phyloP scores from a whole-genome alignment of 2,113 vertebrate species.

The Leptocoma aspasia region DNA sequence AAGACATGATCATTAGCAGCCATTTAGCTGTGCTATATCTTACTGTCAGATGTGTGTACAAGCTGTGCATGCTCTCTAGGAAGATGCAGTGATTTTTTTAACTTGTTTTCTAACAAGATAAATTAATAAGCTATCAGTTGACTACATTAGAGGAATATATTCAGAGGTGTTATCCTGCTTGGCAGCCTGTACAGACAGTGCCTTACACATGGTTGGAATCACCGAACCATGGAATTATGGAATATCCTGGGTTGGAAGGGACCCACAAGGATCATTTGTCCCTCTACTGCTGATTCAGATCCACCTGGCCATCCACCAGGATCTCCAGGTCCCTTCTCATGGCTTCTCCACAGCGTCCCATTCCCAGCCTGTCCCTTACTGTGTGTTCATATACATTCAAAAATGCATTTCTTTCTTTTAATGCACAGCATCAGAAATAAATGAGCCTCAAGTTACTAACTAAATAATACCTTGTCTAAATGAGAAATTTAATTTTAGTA shows the following conservation, averaged over 20 bases:
- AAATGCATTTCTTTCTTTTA: neutral
- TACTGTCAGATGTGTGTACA: neutral
- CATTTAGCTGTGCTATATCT: neutral
- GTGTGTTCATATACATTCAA: neutral
- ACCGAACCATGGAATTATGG: neutral
- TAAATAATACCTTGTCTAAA: slow-evolving; percentile 20
- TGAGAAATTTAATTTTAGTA: slow-evolving; percentile 13
- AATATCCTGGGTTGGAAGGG: neutral
- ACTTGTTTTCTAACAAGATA: slow-evolving; percentile 7
- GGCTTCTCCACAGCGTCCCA: neutral
- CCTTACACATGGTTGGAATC: neutral
- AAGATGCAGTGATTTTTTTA: neutral
- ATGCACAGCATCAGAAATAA: neutral
- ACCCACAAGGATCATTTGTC: neutral
- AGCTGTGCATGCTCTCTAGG: neutral
- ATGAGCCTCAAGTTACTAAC: neutral
- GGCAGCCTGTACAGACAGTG: neutral
- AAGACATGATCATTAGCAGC: neutral
- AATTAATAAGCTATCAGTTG: neutral
- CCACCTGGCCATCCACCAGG: neutral
- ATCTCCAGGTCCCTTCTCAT: neutral
- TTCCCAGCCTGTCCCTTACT: neutral
- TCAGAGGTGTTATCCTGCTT: neutral
- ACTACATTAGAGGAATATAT: neutral
- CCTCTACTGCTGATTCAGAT: neutral